A percentile compares a stretch with the other conserved stretches of the same genome.
Evolutionary conservation across 2,797 vertebrate species (phyloP).

Genomic region (Merluccius polli): DNA sequence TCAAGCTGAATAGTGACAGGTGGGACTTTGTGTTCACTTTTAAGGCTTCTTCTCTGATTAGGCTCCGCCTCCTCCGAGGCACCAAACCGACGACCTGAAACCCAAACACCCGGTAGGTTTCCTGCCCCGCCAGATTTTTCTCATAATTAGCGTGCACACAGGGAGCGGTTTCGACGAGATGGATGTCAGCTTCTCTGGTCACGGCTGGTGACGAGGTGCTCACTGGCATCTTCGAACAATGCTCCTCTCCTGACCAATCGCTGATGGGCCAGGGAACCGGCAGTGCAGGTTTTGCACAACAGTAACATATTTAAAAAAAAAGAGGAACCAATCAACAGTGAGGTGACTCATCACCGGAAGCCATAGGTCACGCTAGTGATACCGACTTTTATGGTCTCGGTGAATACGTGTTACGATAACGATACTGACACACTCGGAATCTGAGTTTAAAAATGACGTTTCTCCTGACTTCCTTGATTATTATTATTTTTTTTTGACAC

Average conservation of each 20-base stretch:
- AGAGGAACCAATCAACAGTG: rapidly evolving
- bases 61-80: no score
- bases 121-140: slow-evolving; percentile 65
- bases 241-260: not conserved
- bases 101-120: slow-evolving; percentile 34
- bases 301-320: not conserved
- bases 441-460: not conserved
- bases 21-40: slow-evolving; percentile 17
- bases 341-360: slow-evolving; percentile 39
- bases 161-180: slow-evolving; percentile 68
- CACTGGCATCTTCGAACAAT: slow-evolving; percentile 25
- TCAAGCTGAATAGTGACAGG: slow-evolving; percentile 7
- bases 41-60: slow-evolving; percentile 35
- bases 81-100: slow-evolving; percentile 57
- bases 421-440: not conserved
- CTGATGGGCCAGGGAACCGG: slow-evolving; percentile 3
- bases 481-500: not conserved
- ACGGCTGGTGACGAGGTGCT: slow-evolving; percentile 21
- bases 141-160: slow-evolving; percentile 8
- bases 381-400: not conserved
- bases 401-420: not conserved
- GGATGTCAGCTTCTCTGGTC: slow-evolving; percentile 12
- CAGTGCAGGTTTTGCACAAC: slow-evolving; percentile 27
- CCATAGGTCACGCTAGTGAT: not conserved
- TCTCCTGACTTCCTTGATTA: not conserved